Evolutionary conservation across 92 coral and sea anemone genomes (phyloP).

Genomic region (Epizoanthus rinbou): DNA sequence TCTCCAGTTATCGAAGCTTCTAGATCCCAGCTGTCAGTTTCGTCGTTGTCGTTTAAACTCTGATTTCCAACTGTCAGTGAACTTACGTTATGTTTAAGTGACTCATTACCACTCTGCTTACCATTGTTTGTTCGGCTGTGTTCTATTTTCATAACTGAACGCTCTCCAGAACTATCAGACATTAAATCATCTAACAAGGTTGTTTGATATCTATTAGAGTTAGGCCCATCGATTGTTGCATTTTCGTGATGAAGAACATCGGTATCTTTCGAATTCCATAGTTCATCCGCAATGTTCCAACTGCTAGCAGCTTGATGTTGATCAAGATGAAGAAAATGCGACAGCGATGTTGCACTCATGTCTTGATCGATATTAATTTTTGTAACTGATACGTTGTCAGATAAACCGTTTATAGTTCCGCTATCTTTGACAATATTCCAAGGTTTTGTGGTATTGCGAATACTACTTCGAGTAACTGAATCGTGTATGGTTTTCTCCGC

Average conservation of each 20-base stretch:
- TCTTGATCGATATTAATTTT: not conserved
- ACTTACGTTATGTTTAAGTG: no score
- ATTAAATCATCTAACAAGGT: not conserved
- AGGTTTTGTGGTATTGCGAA: not conserved
- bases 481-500: not conserved
- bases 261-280: not conserved
- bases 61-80: no score
- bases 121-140: no score
- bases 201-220: not conserved
- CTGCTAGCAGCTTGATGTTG: not conserved
- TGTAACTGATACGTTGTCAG: not conserved
- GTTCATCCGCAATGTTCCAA: not conserved
- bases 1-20: no score
- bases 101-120: no score
- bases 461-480: not conserved
- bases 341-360: not conserved
- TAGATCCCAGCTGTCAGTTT: no score
- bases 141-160: not conserved
- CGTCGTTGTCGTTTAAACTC: no score
- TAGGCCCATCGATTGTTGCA: not conserved
- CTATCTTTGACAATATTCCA: not conserved
- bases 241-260: not conserved
- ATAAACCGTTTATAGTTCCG: not conserved
- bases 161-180: conserved; percentile 30
- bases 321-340: not conserved